These are phyloP conservation scores for Tetragonula clypearis DNA, from an alignment of 1,140 invertebrate genomes.

Conservation along the genomic window DNA sequence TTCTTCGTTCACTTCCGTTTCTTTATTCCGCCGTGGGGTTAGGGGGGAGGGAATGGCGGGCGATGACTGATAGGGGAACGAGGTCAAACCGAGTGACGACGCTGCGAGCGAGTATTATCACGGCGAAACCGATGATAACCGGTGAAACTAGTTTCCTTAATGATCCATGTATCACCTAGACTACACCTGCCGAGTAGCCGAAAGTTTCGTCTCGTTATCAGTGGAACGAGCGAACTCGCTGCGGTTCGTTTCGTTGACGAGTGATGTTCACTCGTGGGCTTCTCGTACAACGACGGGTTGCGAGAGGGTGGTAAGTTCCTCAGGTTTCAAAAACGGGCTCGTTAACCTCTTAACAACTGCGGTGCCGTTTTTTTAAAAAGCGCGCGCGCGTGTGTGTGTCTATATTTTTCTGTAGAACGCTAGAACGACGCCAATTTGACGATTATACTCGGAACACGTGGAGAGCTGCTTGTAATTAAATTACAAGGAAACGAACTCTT, in stretches of 20 bases:
- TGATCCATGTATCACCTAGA: conserved; percentile 59
- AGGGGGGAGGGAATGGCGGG: no score
- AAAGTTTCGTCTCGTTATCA: conserved; percentile 62
- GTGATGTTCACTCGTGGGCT: conserved; percentile 19
- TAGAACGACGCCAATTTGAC: no score
- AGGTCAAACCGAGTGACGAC: conserved; percentile 1
- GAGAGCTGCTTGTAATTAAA: no score
- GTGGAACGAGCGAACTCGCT: conserved; percentile 27
- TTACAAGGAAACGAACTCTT: no score
- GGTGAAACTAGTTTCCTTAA: conserved; percentile 41
- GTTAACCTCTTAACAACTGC: no score
- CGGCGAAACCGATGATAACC: conserved; percentile 48
- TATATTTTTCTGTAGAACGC: no score
- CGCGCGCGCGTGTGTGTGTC: no score
- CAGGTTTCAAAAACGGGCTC: no score
- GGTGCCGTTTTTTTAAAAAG: no score
- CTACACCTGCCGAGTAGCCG: conserved; percentile 51
- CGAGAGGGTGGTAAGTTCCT: not conserved
- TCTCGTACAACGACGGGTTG: no score
- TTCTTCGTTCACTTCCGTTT: not conserved
- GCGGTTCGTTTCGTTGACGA: conserved; percentile 31
- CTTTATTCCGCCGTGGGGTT: no score
- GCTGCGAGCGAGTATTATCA: conserved; percentile 40
- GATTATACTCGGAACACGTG: no score
- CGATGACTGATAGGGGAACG: not conserved